Conservation (phyloP, 2,797 vertebrate genomes). For the Picus viridis region DNA sequence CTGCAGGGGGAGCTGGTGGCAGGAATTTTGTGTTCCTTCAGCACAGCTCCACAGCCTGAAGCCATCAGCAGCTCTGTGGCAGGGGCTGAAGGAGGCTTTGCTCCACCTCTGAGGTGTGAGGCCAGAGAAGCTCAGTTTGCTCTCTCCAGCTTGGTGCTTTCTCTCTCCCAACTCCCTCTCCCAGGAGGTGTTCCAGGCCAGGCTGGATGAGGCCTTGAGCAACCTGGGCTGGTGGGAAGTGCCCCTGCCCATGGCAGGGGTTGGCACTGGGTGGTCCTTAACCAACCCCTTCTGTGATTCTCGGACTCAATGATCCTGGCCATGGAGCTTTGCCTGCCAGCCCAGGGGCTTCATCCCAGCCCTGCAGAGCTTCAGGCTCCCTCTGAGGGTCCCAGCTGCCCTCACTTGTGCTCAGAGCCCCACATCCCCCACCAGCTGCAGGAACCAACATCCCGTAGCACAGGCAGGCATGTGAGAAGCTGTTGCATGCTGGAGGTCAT, state of each 20-base stretch:
- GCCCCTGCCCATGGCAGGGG: too few species aligned
- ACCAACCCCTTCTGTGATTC: too few species aligned
- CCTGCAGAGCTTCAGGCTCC: neutral
- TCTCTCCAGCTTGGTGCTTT: neutral
- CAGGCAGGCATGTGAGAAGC: fast-evolving
- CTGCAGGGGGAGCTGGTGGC: neutral
- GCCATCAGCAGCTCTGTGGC: fast-evolving
- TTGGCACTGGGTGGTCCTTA: too few species aligned
- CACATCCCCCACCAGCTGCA: neutral
- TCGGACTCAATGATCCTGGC: too few species aligned
- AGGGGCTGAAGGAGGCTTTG: neutral
- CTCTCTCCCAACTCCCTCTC: neutral
- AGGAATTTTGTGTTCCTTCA: neutral
- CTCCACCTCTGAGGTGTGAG: neutral
- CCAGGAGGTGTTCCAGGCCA: too few species aligned
- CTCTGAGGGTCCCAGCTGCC: neutral
- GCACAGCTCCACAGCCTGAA: neutral
- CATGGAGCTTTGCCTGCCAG: neutral
- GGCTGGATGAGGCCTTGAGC: too few species aligned
- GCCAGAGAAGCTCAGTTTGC: neutral
- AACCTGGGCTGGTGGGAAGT: too few species aligned
- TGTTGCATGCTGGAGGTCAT: too few species aligned
- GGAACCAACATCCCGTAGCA: fast-evolving
- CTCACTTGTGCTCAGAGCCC: neutral
- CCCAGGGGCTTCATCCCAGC: neutral